Evolutionary conservation across 2,888 invertebrate species (phyloP).

Genomic region (Dicranocentrus wangi): DNA sequence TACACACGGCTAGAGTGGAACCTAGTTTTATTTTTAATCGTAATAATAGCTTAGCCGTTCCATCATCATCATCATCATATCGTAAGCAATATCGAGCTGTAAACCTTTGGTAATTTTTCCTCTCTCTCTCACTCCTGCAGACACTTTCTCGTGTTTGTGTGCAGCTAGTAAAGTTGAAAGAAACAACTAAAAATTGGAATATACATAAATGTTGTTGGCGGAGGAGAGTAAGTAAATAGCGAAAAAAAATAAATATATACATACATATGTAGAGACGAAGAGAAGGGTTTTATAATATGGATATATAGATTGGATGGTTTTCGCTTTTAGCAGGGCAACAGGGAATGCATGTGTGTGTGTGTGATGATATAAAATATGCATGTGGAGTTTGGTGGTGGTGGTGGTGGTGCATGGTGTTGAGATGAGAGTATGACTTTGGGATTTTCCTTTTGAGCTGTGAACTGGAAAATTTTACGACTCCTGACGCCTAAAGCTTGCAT

Average conservation of each 20-base stretch:
- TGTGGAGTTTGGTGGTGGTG: conserved; percentile 21
- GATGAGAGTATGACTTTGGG: conserved; percentile 33
- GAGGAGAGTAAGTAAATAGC: no score
- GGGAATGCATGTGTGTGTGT: conserved; percentile 14
- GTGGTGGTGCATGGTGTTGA: not conserved
- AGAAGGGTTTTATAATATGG: no score
- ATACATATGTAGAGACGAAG: no score
- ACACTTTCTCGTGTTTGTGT: no score
- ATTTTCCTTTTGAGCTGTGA: conserved; percentile 64
- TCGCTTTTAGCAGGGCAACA: not conserved
- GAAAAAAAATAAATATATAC: no score
- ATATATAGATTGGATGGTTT: no score
- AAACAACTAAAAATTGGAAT: conserved; percentile 22
- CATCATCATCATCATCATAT: conserved; percentile 51
- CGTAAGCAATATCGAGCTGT: conserved; percentile 50
- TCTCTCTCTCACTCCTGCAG: conserved; percentile 21
- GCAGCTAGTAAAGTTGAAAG: no score
- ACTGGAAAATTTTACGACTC: conserved; percentile 58
- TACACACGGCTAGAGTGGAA: conserved; percentile 29
- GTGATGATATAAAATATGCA: conserved; percentile 29
- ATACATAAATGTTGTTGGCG: conserved; percentile 2
- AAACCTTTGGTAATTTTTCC: no score
- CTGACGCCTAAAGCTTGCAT: conserved; percentile 61
- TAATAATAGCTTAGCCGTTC: conserved; percentile 58
- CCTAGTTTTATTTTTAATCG: conserved; percentile 62